Evolutionary conservation across 2,888 invertebrate genomes (phyloP).

Genomic region (Apamea anceps): DNA sequence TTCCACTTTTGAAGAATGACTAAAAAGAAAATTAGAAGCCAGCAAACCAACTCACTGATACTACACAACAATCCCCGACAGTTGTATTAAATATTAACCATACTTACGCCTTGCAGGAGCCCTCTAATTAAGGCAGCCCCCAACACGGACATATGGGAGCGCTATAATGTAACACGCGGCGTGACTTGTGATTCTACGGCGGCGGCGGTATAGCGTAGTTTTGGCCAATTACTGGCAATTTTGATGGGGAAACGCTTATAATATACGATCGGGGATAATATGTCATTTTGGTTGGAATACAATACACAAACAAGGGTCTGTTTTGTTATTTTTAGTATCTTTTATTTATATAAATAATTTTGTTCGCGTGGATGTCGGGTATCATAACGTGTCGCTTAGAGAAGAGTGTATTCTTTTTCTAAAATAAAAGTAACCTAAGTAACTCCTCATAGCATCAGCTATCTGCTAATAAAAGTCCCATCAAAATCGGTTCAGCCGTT

Average conservation of each 20-base stretch:
- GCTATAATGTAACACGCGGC: constrained; percentile 62
- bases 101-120: constrained; percentile 42
- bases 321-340: too few species aligned
- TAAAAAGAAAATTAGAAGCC: background rate
- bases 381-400: too few species aligned
- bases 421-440: too few species aligned
- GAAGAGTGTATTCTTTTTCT: too few species aligned
- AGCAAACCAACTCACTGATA: background rate
- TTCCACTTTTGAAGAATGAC: background rate
- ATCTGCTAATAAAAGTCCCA: too few species aligned
- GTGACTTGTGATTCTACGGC: constrained; percentile 59
- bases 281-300: background rate
- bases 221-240: constrained; percentile 63
- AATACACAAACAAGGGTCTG: too few species aligned
- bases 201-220: constrained; percentile 50
- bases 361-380: too few species aligned
- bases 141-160: constrained; percentile 53
- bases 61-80: background rate
- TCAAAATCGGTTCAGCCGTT: too few species aligned
- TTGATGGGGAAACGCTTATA: constrained; percentile 49
- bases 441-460: too few species aligned
- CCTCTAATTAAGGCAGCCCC: constrained; percentile 57
- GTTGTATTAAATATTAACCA: constrained; percentile 50
- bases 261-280: constrained; percentile 35
- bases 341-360: background rate